phyloP scores from a whole-genome alignment of 2,888 invertebrate genomes.

The Chalcis sispes region DNA sequence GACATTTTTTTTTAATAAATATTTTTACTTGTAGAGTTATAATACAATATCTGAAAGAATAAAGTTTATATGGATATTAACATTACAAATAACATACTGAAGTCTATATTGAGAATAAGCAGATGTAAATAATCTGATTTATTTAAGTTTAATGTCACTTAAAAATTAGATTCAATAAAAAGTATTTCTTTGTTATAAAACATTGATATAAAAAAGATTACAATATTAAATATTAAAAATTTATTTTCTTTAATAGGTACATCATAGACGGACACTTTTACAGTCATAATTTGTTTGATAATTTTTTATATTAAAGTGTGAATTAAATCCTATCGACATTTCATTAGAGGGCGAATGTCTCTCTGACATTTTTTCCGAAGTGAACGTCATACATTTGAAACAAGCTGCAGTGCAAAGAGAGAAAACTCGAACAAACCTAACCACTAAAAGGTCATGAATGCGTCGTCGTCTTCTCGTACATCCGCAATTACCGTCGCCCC shows the following conservation, averaged over 20 bases:
- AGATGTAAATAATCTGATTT: too few species aligned
- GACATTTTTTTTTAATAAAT: slow-evolving; percentile 82
- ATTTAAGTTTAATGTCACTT: neutral
- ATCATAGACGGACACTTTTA: too few species aligned
- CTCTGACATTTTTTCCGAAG: neutral
- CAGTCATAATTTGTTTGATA: too few species aligned
- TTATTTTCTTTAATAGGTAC: too few species aligned
- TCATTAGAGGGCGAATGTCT: neutral
- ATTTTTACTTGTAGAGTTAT: neutral
- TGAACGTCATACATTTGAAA: neutral
- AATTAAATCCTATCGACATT: neutral
- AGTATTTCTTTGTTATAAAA: too few species aligned
- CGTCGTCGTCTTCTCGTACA: neutral
- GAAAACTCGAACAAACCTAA: slow-evolving; percentile 20
- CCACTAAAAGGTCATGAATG: slow-evolving; percentile 10
- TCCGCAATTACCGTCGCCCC: neutral
- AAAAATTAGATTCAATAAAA: neutral
- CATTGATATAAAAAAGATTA: too few species aligned
- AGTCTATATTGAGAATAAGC: too few species aligned
- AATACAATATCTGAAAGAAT: slow-evolving; percentile 27
- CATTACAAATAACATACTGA: too few species aligned
- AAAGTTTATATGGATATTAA: neutral
- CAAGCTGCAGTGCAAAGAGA: neutral
- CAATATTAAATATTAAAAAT: too few species aligned
- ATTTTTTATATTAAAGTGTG: too few species aligned